Conservation (phyloP, 2,888 invertebrate genomes). For the Scaptomyza polygonia region DNA sequence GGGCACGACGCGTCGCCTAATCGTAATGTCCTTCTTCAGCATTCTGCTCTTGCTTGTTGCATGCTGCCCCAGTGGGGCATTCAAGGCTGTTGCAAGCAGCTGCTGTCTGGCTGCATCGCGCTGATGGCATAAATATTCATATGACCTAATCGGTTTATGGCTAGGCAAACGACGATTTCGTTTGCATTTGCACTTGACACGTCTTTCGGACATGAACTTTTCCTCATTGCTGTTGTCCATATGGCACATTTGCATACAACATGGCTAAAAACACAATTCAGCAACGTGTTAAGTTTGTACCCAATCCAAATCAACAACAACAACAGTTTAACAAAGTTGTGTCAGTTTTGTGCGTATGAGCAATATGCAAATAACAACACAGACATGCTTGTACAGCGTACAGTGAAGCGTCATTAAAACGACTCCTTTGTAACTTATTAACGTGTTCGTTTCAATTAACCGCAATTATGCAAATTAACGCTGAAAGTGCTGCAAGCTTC, state of each 20-base stretch:
- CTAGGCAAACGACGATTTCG: slow-evolving; percentile 56
- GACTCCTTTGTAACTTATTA: slow-evolving; percentile 38
- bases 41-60: slow-evolving; percentile 53
- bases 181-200: slow-evolving; percentile 55
- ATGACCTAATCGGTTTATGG: slow-evolving; percentile 72
- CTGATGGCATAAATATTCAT: slow-evolving; percentile 71
- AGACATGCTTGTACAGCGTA: slow-evolving; percentile 1
- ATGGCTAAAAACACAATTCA: slow-evolving; percentile 19
- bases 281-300: slow-evolving; percentile 21
- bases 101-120: slow-evolving; percentile 12
- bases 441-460: slow-evolving; percentile 57
- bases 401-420: slow-evolving; percentile 9
- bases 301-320: neutral
- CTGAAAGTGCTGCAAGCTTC: slow-evolving; percentile 13
- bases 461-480: slow-evolving; percentile 56
- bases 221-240: slow-evolving; percentile 10
- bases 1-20: slow-evolving; percentile 10
- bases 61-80: slow-evolving; percentile 24
- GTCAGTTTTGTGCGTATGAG: slow-evolving; percentile 30
- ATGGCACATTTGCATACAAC: slow-evolving; percentile 48
- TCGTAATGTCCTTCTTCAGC: slow-evolving; percentile 3
- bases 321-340: slow-evolving; percentile 12
- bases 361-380: slow-evolving; percentile 32
- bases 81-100: slow-evolving; percentile 25
- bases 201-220: slow-evolving; percentile 55